Base-by-base conservation (phyloP, 23 tunicate genomes). In the Halocynthia roretzi region DNA sequence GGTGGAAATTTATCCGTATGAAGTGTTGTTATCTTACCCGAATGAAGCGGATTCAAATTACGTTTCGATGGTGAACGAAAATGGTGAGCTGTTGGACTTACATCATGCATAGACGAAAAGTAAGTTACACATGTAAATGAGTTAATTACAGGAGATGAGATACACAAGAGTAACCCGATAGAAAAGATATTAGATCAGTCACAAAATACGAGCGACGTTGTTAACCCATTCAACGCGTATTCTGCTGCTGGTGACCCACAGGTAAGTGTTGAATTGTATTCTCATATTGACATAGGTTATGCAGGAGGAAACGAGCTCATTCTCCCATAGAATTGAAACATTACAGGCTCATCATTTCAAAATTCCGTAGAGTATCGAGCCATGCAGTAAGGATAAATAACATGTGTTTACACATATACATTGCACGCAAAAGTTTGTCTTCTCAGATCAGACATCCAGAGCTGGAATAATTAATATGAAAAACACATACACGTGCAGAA, bases 181-280 rank as follows among this genome's bases (percentile, higher is more conserved):
- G 78, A 74, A 74, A 48, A 22, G 21, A 74, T 74, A 14, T 48
- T 91, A 7, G 97, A 85, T 72, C 70, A 53, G 22, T 84, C 93
- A 54, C 97, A 91, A 73, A 82, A 91, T 57, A 76, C 86, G 56
- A 76, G 87, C 17, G 73, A 74, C 52, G 90, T 91, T 51, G 90
- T 85, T 44, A 84, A 91, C 81, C 97, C 97, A 9, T 91, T 91
- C 54, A 91, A 85, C 66, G 96, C 90, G 14, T 90, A 90, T 65
- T 71, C 96, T 23, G 61, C 73, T n/a, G 79, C 82, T n/a, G 93
- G 93, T 48, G 57, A 71, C 10, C 86, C 86, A 49, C 83, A 77
- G 75, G 93, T 87, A 44, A 65, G 67, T 60, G 55, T n/a, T 60
- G 8, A 62, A 19, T 50, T 44, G 44, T 31, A 31, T 31, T 0